These are phyloP conservation scores for Argynnis bischoffii DNA, from an alignment of 2,888 invertebrate genomes.

Conservation along the genomic window DNA sequence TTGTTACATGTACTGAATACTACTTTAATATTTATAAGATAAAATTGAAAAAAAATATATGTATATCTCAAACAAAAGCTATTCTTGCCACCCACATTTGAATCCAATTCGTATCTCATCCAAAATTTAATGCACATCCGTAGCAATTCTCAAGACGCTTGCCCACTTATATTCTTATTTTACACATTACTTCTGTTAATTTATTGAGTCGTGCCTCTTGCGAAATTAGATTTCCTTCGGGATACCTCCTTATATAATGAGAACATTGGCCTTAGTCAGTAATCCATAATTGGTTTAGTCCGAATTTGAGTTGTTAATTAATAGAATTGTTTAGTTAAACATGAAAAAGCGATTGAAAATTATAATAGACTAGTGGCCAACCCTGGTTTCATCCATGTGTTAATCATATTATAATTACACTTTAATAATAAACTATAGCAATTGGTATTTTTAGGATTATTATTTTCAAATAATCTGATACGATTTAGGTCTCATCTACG, in stretches of 20 bases:
- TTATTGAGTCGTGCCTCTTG: conserved; percentile 33
- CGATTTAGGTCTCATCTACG: too few relatives aligned
- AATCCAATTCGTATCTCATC: conserved; percentile 6
- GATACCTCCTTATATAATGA: conserved; percentile 38
- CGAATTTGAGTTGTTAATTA: conserved; percentile 26
- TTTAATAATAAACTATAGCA: neutral
- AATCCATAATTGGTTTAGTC: conserved; percentile 37
- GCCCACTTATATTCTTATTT: conserved; percentile 31
- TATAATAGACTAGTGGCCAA: neutral
- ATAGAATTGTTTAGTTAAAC: conserved; percentile 25
- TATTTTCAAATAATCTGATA: too few relatives aligned
- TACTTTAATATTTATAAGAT: too few relatives aligned
- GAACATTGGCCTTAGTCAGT: conserved; percentile 38
- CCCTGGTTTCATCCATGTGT: too few relatives aligned
- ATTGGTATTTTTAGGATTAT: too few relatives aligned
- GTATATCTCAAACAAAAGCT: neutral
- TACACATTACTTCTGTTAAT: conserved; percentile 35
- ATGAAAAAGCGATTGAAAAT: conserved; percentile 2
- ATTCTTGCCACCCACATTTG: neutral
- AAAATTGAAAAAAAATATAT: too few relatives aligned
- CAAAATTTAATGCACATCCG: conserved; percentile 15
- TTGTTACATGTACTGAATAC: too few relatives aligned
- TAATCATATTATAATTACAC: neutral
- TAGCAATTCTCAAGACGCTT: conserved; percentile 18
- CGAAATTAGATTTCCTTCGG: conserved; percentile 41